phyloP scores from a whole-genome alignment of 1,140 invertebrate genomes.

The Drosophila pruinosa region DNA sequence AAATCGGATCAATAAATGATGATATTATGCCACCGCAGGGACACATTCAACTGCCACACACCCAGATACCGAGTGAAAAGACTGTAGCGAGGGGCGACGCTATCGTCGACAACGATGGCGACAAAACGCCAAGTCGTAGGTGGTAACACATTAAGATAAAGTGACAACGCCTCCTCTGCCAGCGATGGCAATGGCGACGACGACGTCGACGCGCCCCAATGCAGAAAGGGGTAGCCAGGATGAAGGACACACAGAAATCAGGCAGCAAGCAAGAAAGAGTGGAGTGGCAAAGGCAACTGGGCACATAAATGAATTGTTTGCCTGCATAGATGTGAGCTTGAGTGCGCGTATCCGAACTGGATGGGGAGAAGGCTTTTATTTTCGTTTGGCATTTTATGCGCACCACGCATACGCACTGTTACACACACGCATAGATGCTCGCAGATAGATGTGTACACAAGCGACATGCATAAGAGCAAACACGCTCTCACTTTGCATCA shows the following conservation, averaged over 20 bases:
- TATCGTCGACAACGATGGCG: conserved; percentile 5
- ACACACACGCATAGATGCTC: conserved; percentile 57
- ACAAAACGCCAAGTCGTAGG: conserved; percentile 64
- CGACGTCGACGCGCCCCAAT: conserved; percentile 5
- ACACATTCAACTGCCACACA: conserved; percentile 72
- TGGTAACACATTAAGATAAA: conserved; percentile 81
- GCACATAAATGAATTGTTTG: conserved; percentile 73
- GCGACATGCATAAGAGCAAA: conserved; percentile 68
- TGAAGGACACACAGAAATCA: conserved; percentile 78
- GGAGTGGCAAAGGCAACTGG: conserved; percentile 10
- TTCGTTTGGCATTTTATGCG: conserved; percentile 79
- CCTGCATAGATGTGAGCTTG: background rate
- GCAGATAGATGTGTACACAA: conserved; percentile 60
- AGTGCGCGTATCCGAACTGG: background rate
- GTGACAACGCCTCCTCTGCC: conserved; percentile 72
- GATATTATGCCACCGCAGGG: conserved; percentile 80
- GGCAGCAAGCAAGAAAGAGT: conserved; percentile 59
- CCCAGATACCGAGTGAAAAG: conserved; percentile 6
- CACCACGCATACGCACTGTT: conserved; percentile 78
- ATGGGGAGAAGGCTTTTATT: conserved; percentile 61
- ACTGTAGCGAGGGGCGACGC: background rate
- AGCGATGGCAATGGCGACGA: conserved; percentile 25
- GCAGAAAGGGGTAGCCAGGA: conserved; percentile 40
- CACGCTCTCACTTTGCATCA: conserved; percentile 65
- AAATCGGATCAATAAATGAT: conserved; percentile 82